Evolutionary conservation across 2,888 invertebrate genomes (phyloP).

Genomic region (Conops quadrifasciatus): DNA sequence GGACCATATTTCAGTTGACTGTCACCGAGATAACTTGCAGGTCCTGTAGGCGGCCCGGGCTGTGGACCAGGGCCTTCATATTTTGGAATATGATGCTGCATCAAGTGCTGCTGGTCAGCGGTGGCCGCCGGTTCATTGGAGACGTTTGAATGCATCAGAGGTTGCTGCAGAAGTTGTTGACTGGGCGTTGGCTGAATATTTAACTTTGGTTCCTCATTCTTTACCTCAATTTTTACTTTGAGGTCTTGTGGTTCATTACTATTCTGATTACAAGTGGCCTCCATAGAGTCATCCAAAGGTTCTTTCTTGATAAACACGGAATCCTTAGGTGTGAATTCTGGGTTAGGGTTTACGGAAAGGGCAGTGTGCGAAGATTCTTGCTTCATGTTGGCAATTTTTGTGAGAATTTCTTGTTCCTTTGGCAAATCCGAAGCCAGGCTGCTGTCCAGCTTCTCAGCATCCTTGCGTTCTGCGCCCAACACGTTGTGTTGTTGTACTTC

Average conservation of each 20-base stretch:
- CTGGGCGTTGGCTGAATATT: slow-evolving; percentile 54
- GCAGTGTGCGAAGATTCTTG: slow-evolving; percentile 58
- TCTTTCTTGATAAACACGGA: slow-evolving; percentile 70
- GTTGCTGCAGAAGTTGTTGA: slow-evolving; percentile 47
- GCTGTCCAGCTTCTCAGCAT: slow-evolving; percentile 53
- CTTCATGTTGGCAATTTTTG: slow-evolving; percentile 64
- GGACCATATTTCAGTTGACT: slow-evolving; percentile 58
- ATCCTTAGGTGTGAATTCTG: slow-evolving; percentile 64
- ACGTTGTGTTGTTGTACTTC: slow-evolving; percentile 22
- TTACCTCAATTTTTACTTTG: slow-evolving; percentile 76
- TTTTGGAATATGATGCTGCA: slow-evolving; percentile 51
- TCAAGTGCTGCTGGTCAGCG: slow-evolving; percentile 45
- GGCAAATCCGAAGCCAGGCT: slow-evolving; percentile 42
- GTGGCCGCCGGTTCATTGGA: slow-evolving; percentile 21
- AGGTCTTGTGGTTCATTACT: slow-evolving; percentile 75
- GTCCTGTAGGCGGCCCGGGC: slow-evolving; percentile 52
- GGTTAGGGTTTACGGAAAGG: slow-evolving; percentile 37
- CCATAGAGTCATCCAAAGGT: slow-evolving; percentile 65
- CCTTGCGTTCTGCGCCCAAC: slow-evolving; percentile 44
- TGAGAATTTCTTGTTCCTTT: slow-evolving; percentile 64
- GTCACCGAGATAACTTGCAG: slow-evolving; percentile 54
- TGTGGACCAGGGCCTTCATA: slow-evolving; percentile 35
- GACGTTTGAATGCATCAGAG: slow-evolving; percentile 36
- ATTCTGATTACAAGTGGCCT: slow-evolving; percentile 64
- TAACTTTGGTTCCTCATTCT: slow-evolving; percentile 63